These are phyloP conservation scores for Geotrypetes seraphini DNA, from an alignment of 2,797 vertebrate genomes.

Conservation along the genomic window DNA sequence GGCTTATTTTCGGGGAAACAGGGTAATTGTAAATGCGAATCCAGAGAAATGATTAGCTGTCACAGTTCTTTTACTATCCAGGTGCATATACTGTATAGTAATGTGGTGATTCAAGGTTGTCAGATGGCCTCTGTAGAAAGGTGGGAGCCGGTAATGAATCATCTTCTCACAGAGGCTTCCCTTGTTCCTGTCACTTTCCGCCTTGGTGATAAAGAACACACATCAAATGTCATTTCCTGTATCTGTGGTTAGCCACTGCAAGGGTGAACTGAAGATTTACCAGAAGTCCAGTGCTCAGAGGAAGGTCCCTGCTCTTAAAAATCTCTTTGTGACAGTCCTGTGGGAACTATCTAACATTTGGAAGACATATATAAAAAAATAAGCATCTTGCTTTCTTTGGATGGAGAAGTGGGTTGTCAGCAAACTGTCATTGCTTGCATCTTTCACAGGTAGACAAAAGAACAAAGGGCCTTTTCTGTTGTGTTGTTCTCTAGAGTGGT, in stretches of 20 bases:
- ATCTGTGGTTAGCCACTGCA: conserved; percentile 59
- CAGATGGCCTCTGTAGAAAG: too few relatives aligned
- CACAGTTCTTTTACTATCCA: too few relatives aligned
- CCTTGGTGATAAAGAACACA: conserved; percentile 49
- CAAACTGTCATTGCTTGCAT: neutral
- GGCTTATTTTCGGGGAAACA: too few relatives aligned
- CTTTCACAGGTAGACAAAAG: neutral
- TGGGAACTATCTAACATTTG: conserved; percentile 44
- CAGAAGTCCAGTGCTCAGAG: conserved; percentile 51
- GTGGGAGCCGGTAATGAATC: conserved; percentile 42
- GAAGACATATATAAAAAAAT: neutral
- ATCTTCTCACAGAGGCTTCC: conserved; percentile 43
- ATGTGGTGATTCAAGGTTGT: too few relatives aligned
- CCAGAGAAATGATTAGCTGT: too few relatives aligned
- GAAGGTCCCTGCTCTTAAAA: conserved; percentile 43
- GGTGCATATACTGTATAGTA: too few relatives aligned
- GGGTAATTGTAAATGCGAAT: too few relatives aligned
- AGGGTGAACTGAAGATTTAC: conserved; percentile 58
- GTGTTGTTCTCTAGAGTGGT: neutral
- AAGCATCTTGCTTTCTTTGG: conserved; percentile 7
- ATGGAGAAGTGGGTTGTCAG: neutral
- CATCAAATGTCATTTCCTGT: conserved; percentile 62
- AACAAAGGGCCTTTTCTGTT: neutral
- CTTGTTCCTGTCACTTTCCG: conserved; percentile 60
- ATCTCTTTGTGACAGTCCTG: conserved; percentile 41